Conservation (phyloP, 2,888 invertebrate species). For the Oscheius myriophilus region DNA sequence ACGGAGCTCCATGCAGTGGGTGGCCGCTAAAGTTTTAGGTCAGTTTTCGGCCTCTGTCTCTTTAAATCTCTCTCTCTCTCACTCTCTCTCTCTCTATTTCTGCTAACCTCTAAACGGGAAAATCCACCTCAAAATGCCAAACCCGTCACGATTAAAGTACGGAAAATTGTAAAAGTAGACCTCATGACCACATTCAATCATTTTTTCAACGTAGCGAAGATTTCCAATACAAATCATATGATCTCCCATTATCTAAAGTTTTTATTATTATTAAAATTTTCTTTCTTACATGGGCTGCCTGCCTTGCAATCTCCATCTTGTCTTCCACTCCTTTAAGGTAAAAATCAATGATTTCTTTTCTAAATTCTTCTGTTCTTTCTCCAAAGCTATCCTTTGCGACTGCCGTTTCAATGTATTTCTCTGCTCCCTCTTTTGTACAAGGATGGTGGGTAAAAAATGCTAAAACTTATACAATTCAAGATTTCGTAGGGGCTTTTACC, state of each 20-base stretch:
- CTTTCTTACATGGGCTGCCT: conserved; percentile 39
- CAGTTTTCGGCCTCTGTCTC: background rate
- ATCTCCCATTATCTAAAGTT: conserved; percentile 43
- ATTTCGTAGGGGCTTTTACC: conserved; percentile 26
- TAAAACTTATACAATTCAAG: conserved; percentile 4
- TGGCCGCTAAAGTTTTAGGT: conserved; percentile 35
- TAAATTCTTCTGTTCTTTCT: conserved; percentile 27
- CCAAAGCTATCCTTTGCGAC: conserved; percentile 41
- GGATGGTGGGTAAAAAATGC: conserved; percentile 40
- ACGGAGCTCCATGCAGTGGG: conserved; percentile 53
- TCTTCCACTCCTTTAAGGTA: conserved; percentile 42
- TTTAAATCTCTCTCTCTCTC: conserved; percentile 23
- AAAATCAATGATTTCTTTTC: conserved; percentile 37
- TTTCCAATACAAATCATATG: conserved; percentile 42
- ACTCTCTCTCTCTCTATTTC: background rate
- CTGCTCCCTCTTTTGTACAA: conserved; percentile 33
- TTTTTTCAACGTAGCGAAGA: conserved; percentile 35
- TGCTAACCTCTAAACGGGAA: conserved; percentile 46
- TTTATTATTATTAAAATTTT: background rate
- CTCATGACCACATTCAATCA: conserved; percentile 35
- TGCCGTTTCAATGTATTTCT: conserved; percentile 31
- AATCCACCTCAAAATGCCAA: conserved; percentile 46
- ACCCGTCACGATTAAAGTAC: conserved; percentile 46
- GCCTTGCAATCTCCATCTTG: conserved; percentile 30
- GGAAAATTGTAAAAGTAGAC: conserved; percentile 62